phyloP scores from a whole-genome alignment of 2,888 invertebrate species.

The Athripsodes cinereus region DNA sequence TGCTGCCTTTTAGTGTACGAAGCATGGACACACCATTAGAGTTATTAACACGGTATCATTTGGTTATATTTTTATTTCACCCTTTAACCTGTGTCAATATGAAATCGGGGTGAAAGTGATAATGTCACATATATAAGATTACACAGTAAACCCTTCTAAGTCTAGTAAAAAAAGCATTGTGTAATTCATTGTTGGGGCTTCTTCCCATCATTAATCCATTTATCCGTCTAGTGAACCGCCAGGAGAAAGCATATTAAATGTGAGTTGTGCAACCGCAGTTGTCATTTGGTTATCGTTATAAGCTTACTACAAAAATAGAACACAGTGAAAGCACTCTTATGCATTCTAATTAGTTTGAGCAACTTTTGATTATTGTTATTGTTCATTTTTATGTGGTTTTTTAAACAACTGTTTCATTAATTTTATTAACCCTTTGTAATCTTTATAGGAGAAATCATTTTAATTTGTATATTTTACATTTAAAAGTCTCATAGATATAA shows the following conservation, averaged over 20 bases:
- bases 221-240: not conserved
- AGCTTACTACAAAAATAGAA: not conserved
- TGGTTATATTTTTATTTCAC: no score
- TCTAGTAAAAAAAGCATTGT: not conserved
- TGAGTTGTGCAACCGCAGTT: not conserved
- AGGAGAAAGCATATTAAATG: not conserved
- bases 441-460: no score
- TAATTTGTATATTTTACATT: no score
- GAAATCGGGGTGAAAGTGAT: not conserved
- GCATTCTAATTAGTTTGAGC: not conserved
- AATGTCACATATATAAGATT: not conserved
- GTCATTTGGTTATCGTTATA: not conserved
- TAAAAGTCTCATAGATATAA: no score
- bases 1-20: no score
- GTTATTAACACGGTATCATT: no score
- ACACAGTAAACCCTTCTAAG: not conserved
- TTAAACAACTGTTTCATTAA: no score
- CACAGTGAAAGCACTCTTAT: not conserved
- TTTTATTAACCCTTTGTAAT: no score
- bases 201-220: constrained; percentile 23
- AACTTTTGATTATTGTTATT: no score
- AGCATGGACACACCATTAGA: no score
- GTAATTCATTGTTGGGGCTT: constrained; percentile 9
- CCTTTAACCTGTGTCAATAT: not conserved
- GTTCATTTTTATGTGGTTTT: no score